Conservation (phyloP, 2,113 vertebrate genomes). For the Brachypodius melanocephalos region DNA sequence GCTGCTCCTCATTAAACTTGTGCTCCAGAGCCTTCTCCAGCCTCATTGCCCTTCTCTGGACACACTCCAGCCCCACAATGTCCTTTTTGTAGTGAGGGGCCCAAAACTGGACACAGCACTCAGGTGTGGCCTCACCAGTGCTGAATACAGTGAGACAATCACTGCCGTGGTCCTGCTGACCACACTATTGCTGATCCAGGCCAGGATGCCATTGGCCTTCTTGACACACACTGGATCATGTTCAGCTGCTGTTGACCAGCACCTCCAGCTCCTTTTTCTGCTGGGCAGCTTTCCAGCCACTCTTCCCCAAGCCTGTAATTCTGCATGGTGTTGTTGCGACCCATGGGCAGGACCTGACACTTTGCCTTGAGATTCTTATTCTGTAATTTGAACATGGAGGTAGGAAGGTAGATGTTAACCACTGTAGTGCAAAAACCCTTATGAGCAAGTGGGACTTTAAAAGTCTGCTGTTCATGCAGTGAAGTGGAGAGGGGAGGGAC, state of each 20-base stretch:
- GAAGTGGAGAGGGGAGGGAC: neutral
- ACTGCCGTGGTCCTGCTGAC: neutral
- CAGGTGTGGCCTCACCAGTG: neutral
- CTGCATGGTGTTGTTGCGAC: neutral
- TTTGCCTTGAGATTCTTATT: neutral
- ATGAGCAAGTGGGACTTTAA: neutral
- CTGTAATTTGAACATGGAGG: neutral
- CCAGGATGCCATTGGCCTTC: neutral
- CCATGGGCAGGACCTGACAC: neutral
- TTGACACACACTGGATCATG: neutral
- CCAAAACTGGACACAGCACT: neutral
- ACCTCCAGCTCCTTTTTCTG: neutral
- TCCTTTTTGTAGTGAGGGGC: neutral
- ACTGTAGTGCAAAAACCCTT: neutral
- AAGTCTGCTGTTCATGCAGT: neutral
- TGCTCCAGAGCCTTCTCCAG: neutral
- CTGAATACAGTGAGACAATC: rapidly evolving
- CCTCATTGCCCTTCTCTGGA: neutral
- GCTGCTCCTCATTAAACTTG: neutral
- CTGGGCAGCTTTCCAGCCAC: neutral
- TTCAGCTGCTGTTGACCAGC: rapidly evolving
- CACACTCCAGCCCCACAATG: neutral
- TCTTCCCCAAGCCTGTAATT: rapidly evolving
- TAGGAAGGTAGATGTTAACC: neutral
- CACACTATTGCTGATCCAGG: neutral